Base-by-base conservation (phyloP, 2,888 invertebrate species). In the Dyspetes luteomarginatus region DNA sequence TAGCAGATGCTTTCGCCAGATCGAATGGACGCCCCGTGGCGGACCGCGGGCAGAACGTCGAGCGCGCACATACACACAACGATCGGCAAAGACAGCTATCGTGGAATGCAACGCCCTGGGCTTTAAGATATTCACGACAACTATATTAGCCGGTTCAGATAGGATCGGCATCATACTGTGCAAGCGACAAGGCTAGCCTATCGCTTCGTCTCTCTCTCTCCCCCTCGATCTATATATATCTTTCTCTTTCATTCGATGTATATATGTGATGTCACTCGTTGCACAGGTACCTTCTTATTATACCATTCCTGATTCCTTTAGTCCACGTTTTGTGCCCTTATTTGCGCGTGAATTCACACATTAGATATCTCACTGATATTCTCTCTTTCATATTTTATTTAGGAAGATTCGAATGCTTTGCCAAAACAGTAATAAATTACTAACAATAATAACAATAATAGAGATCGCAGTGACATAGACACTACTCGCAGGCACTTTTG, bases 1-100 rank as follows among this genome's bases (percentile, higher is more conserved):
- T 92, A 92, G 91, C 91, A 91, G 91, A 91, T 92, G 91, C 91
- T 92, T 91, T 90, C 87, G 90, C 89, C 89, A 89, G 91, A 90
- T 91, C 90, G 90, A 91, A 90, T 90, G 89, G 91, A 86, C 91
- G 87, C 88, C 92, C 92, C 89, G 90, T 84, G 85, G 91, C 86
- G 90, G 88, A 84, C 87, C 88, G 78, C 80, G 69, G 68, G 75
- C 69, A 77, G 73, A 78, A 50, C 79, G 24, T 24, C 68, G 76
- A 65, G 30, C 36, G 60, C 75, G 41, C 17, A 26, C 12, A n/a
- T n/a, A n/a, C n/a, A n/a, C n/a, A n/a, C 28, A 24, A 64, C 41
- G 55, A 56, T 30, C 19, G 43, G 41, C n/a, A 64, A 19, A 52
- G 62, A 69, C 41, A 41, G 36, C 15, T 73, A 41, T 50, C 86